Conservation (phyloP, 2,888 invertebrate genomes). For the Drosophila limbata region DNA sequence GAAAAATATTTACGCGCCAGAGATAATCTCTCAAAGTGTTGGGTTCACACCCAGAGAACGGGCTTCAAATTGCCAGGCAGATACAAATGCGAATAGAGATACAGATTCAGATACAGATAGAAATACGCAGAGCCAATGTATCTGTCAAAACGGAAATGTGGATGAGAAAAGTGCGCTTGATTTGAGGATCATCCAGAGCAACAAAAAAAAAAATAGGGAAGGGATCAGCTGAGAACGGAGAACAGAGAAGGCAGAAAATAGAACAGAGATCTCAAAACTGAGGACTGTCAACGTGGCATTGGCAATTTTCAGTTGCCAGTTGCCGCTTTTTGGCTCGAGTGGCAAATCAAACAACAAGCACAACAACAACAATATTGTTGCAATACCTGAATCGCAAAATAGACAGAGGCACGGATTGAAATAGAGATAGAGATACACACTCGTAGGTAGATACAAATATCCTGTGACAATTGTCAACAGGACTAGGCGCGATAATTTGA, state of each 20-base stretch:
- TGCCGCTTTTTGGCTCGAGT: constrained; percentile 67
- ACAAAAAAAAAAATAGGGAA: constrained; percentile 39
- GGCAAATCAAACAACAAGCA: constrained; percentile 43
- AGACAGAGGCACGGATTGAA: background rate
- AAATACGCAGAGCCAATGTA: constrained; percentile 67
- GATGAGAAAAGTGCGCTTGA: constrained; percentile 76
- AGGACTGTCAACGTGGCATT: constrained; percentile 36
- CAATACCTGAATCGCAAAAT: constrained; percentile 66
- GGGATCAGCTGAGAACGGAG: constrained; percentile 54
- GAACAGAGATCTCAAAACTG: constrained; percentile 4
- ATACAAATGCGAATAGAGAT: constrained; percentile 27
- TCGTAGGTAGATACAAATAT: constrained; percentile 37
- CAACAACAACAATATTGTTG: constrained; percentile 58
- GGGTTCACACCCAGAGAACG: constrained; percentile 71
- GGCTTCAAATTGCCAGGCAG: constrained; percentile 70
- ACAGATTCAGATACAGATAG: constrained; percentile 22
- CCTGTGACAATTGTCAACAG: constrained; percentile 66
- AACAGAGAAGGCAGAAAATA: background rate
- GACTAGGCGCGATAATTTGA: constrained; percentile 83
- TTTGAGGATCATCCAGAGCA: constrained; percentile 75
- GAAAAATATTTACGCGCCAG: constrained; percentile 83
- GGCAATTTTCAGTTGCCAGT: constrained; percentile 52
- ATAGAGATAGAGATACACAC: constrained; percentile 9
- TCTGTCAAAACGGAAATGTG: constrained; percentile 78
- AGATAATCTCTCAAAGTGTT: constrained; percentile 83